A percentile compares a stretch with the other conserved stretches of the same genome.
phyloP scores from a whole-genome alignment of 2,797 vertebrate genomes.

The Atherinosoma microstoma region DNA sequence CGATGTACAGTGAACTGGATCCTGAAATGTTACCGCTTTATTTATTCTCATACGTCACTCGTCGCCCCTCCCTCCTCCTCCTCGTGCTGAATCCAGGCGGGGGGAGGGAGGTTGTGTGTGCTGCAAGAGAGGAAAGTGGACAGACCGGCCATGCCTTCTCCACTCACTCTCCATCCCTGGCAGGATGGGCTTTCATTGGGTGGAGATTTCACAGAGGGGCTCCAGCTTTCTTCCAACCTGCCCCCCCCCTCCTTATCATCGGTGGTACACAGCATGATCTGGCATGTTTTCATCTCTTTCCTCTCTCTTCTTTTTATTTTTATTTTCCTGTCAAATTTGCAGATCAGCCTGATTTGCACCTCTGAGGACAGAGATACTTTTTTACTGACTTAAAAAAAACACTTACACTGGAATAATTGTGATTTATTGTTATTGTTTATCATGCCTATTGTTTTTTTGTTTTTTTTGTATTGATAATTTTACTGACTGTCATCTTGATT shows the following conservation, averaged over 20 bases:
- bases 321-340: constrained; percentile 44
- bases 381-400: constrained; percentile 77
- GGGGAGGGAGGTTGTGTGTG: constrained; percentile 24
- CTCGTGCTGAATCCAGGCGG: neutral
- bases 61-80: constrained; percentile 26
- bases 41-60: constrained; percentile 65
- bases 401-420: constrained; percentile 88
- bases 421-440: constrained; percentile 76
- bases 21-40: constrained; percentile 48
- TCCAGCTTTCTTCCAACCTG: neutral
- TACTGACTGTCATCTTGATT: constrained; percentile 73
- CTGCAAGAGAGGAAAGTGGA: constrained; percentile 19
- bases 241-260: constrained; percentile 9
- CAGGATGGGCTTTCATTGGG: constrained; percentile 25
- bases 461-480: constrained; percentile 74
- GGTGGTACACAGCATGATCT: constrained; percentile 69
- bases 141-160: constrained; percentile 1
- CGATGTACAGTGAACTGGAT: constrained; percentile 55
- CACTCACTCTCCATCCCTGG: constrained; percentile 22
- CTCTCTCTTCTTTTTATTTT: constrained; percentile 6
- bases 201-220: constrained; percentile 11
- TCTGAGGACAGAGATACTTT: constrained; percentile 63
- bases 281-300: constrained; percentile 64
- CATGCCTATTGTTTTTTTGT: constrained; percentile 53
- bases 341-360: constrained; percentile 68